Evolutionary conservation across 2,888 invertebrate species (phyloP).

Genomic region (Parochlus steinenii): DNA sequence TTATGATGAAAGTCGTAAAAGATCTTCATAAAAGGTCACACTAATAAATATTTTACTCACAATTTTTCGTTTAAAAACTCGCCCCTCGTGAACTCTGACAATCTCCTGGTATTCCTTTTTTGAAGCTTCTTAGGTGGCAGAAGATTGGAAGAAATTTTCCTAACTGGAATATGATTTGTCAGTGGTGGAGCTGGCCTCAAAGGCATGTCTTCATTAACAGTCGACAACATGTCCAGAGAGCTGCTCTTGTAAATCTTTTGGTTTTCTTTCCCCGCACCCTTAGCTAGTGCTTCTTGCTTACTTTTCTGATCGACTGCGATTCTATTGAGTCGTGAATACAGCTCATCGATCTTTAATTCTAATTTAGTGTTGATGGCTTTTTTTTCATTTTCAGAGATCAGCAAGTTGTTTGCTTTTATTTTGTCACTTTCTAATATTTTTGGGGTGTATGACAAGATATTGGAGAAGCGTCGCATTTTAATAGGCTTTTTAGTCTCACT

Average conservation of each 20-base stretch:
- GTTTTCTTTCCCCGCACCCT: not conserved
- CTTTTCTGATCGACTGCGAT: slow-evolving; percentile 1
- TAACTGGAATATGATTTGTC: slow-evolving; percentile 4
- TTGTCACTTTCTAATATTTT: slow-evolving; percentile 6
- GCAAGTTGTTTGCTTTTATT: not conserved
- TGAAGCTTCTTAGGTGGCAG: slow-evolving; percentile 1
- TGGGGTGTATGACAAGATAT: slow-evolving; percentile 25
- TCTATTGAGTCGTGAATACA: slow-evolving; percentile 26
- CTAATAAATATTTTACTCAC: too few species aligned
- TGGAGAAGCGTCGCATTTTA: slow-evolving; percentile 28
- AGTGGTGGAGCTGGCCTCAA: too few species aligned
- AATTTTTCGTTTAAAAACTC: slow-evolving; percentile 34
- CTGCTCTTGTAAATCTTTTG: slow-evolving; percentile 18
- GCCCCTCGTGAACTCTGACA: slow-evolving; percentile 33
- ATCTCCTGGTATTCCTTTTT: slow-evolving; percentile 29
- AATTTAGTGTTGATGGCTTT: not conserved
- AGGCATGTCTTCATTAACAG: slow-evolving; percentile 4
- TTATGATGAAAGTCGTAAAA: too few species aligned
- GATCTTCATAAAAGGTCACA: too few species aligned
- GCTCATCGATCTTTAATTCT: slow-evolving; percentile 20
- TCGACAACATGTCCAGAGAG: slow-evolving; percentile 25
- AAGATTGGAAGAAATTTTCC: slow-evolving; percentile 12
- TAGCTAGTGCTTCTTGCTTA: not conserved
- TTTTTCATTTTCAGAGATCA: not conserved
- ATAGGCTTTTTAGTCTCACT: slow-evolving; percentile 18